Conservation (phyloP, 1,140 invertebrate genomes). For the Andrena cerasifolii region DNA sequence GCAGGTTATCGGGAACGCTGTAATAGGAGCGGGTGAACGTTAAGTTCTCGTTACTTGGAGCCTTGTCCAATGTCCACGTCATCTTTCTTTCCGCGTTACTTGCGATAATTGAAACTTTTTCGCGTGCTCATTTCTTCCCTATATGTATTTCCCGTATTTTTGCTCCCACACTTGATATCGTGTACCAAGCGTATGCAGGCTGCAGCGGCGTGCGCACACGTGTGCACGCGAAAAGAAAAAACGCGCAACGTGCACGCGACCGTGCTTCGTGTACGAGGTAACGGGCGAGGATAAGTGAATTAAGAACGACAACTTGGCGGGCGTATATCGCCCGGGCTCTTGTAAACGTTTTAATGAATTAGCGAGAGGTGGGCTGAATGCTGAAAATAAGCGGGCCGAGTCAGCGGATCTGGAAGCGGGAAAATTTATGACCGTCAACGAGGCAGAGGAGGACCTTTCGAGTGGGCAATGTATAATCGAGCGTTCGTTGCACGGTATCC, state of each 20-base stretch:
- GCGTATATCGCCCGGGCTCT: conserved; percentile 36
- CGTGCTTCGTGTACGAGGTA: conserved; percentile 25
- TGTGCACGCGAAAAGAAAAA: conserved; percentile 16
- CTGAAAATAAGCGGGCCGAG: conserved; percentile 48
- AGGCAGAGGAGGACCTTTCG: background rate
- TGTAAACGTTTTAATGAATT: conserved; percentile 68
- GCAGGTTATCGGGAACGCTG: no score
- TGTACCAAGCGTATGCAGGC: background rate
- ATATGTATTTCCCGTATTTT: conserved; percentile 8
- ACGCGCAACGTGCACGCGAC: conserved; percentile 40
- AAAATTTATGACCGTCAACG: conserved; percentile 27
- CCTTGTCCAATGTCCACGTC: no score
- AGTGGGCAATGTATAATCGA: conserved; percentile 37
- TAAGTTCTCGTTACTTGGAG: no score
- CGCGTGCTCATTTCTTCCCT: background rate
- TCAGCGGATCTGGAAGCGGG: background rate
- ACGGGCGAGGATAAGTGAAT: conserved; percentile 62
- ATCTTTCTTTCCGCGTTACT: background rate
- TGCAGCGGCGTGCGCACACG: background rate
- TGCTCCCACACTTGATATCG: conserved; percentile 3
- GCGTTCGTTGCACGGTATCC: background rate
- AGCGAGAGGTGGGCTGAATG: conserved; percentile 53
- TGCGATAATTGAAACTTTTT: conserved; percentile 51
- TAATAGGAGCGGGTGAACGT: no score
- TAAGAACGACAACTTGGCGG: conserved; percentile 63